Evolutionary conservation across 2,888 invertebrate genomes (phyloP), one percentile per base, ranked within the genome.

Genomic region (Penaeus monodon): DNA sequence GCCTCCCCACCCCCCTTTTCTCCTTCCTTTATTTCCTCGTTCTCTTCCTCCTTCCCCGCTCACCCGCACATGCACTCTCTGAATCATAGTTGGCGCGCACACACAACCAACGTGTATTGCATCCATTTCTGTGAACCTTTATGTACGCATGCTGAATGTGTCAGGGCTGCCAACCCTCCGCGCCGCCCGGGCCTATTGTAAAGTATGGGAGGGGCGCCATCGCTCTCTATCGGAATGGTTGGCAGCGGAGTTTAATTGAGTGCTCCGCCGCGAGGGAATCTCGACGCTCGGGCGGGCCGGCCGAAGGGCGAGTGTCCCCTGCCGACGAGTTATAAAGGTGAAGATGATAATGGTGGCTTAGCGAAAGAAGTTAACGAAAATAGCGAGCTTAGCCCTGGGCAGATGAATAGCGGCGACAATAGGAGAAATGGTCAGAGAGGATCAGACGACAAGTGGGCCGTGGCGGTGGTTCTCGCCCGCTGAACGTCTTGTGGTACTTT

Each of bases 291-390:
- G 84, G n/a, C 66, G 2, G 29, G 10, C 7, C 20, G 66, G 44
- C 7, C 4, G 66, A 84, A 77, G 84, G 77, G 29, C 20, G 27
- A 84, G 38, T 49, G 20, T 78, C 74, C 74, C 33, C 33, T 10
- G 17, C 29, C 20, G 81, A 33, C n/a, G 14, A 27, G 63, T 57
- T 78, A 78, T 66, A 78, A 66, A 84, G 77, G 84, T 84, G 84
- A 78, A 78, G 82, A 82, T 49, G 78, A 84, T 78, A 66, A 78
- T 78, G 66, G 84, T 68, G 84, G 78, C 78, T 84, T 84, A 78
- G 84, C 78, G 77, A 84, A 84, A 84, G 78, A 84, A 84, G 84
- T 84, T 84, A 84, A 44, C 78, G 84, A 82, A 68, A 78, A 84
- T 77, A 78, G 84, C 84, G 84, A 77, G 84, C 78, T 84, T 78